Percentiles rank a stretch among this genome's conserved stretches.
Evolutionary conservation across 2,113 vertebrate species (phyloP).

Genomic region (Rhizomys pruinosus): DNA sequence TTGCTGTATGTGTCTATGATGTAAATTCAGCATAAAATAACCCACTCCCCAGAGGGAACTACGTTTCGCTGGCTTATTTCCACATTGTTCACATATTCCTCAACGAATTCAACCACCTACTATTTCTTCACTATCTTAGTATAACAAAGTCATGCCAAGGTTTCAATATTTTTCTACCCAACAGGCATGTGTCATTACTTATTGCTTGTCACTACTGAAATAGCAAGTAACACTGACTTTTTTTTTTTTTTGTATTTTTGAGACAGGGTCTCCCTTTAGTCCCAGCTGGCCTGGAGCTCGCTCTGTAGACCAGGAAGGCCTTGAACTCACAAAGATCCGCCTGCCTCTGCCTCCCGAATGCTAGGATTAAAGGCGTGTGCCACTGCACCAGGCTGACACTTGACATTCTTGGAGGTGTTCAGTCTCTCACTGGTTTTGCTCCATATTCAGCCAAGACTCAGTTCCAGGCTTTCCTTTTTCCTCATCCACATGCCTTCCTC

Average conservation of each 20-base stretch:
- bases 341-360: too few relatives aligned
- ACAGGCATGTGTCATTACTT: not conserved
- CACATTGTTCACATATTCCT: conserved; percentile 1
- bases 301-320: too few relatives aligned
- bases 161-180: not conserved
- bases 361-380: too few relatives aligned
- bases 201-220: not conserved
- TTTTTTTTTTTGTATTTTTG: too few relatives aligned
- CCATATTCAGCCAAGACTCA: not conserved
- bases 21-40: conserved; percentile 33
- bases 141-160: not conserved
- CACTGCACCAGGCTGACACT: too few relatives aligned
- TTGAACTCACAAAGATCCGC: too few relatives aligned
- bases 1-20: not conserved
- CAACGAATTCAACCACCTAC: not conserved
- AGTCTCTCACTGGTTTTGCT: not conserved
- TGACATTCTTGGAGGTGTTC: not conserved
- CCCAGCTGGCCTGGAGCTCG: too few relatives aligned
- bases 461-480: not conserved
- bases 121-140: not conserved
- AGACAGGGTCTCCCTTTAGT: too few relatives aligned
- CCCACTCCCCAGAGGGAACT: not conserved
- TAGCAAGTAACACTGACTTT: not conserved
- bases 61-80: conserved; percentile 26
- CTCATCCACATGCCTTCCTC: not conserved